Evolutionary conservation across 2,797 vertebrate species (phyloP).

Genomic region (Ptychadena robeensis): DNA sequence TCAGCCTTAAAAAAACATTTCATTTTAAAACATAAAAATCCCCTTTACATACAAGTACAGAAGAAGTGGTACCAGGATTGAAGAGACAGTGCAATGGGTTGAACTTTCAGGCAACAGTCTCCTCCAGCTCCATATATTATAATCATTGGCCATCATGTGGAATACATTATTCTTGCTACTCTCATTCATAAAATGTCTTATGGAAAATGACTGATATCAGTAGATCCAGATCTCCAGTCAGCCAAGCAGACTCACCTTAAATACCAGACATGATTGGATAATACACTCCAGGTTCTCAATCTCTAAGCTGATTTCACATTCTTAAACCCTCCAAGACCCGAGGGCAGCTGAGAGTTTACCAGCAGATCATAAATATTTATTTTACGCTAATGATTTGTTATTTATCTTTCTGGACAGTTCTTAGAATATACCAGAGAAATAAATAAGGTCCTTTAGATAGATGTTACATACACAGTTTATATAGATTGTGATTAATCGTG

Average conservation of each 20-base stretch:
- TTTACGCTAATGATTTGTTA: neutral
- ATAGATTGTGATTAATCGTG: neutral
- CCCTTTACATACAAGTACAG: neutral
- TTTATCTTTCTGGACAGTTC: neutral
- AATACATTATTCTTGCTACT: conserved; percentile 31
- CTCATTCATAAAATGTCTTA: conserved; percentile 41
- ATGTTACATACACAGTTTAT: neutral
- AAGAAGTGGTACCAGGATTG: neutral
- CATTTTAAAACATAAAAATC: neutral
- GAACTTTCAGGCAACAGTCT: neutral
- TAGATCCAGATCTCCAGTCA: conserved; percentile 21
- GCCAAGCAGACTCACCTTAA: conserved; percentile 43
- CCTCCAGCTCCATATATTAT: neutral
- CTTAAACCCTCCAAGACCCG: conserved; percentile 12
- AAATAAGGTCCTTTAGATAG: neutral
- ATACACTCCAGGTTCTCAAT: conserved; percentile 27
- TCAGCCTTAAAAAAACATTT: no score
- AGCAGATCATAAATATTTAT: conserved; percentile 30
- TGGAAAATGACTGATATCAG: conserved; percentile 28
- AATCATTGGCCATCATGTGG: conserved; percentile 26
- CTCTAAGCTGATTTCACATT: conserved; percentile 27
- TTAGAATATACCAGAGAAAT: neutral
- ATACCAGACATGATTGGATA: conserved; percentile 47
- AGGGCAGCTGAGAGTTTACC: conserved; percentile 5
- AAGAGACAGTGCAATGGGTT: neutral